These are phyloP conservation scores for Andrena flavipes DNA, from an alignment of 2,888 invertebrate genomes.

Conservation along the genomic window DNA sequence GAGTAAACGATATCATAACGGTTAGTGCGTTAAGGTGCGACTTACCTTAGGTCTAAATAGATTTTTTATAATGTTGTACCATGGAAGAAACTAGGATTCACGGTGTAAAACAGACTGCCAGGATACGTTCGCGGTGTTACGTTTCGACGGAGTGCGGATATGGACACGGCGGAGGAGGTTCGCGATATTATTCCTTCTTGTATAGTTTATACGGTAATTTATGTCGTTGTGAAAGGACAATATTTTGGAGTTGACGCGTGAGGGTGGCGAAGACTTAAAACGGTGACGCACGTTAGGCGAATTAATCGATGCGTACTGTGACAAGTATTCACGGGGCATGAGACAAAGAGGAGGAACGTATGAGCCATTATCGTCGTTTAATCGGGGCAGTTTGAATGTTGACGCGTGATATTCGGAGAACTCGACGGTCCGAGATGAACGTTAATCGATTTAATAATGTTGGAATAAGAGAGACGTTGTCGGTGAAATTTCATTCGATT, in stretches of 20 bases:
- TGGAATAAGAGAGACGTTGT: slow-evolving; percentile 1
- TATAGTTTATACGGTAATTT: slow-evolving; percentile 70
- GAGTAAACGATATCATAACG: slow-evolving; percentile 68
- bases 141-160: slow-evolving; percentile 28
- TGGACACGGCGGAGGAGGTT: slow-evolving; percentile 27
- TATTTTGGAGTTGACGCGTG: slow-evolving; percentile 62
- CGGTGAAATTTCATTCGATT: slow-evolving; percentile 17
- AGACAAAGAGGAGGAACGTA: neutral
- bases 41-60: slow-evolving; percentile 64
- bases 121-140: slow-evolving; percentile 27
- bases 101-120: slow-evolving; percentile 41
- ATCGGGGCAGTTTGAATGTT: slow-evolving; percentile 28
- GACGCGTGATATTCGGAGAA: slow-evolving; percentile 37
- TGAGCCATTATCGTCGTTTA: slow-evolving; percentile 14
- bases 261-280: slow-evolving; percentile 20
- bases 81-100: slow-evolving; percentile 37
- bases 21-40: slow-evolving; percentile 64
- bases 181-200: slow-evolving; percentile 64
- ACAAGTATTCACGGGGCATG: neutral
- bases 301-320: neutral
- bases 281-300: slow-evolving; percentile 4
- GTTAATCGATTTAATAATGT: slow-evolving; percentile 20
- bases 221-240: slow-evolving; percentile 69
- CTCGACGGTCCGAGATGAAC: neutral
- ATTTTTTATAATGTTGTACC: slow-evolving; percentile 72